phyloP scores from a whole-genome alignment of 2,888 invertebrate genomes.

The Andrena praecox region DNA sequence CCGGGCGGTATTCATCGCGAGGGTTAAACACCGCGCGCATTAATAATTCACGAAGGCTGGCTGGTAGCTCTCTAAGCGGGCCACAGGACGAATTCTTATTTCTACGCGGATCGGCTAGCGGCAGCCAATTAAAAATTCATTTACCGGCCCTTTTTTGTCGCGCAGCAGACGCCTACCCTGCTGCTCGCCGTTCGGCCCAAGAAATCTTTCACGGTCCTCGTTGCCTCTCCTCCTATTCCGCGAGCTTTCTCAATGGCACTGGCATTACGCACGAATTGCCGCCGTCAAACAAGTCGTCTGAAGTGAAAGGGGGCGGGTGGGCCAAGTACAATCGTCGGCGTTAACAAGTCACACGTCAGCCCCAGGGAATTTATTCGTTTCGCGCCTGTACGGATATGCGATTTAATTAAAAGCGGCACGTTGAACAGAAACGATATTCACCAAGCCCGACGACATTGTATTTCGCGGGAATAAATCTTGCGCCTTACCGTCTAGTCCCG shows the following conservation, averaged over 20 bases:
- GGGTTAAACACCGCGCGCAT: conserved; percentile 33
- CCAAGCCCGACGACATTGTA: conserved; percentile 33
- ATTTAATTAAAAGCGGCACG: conserved; percentile 70
- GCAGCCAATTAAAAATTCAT: conserved; percentile 70
- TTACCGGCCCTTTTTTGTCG: conserved; percentile 37
- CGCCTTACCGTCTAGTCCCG: background rate
- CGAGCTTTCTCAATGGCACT: conserved; percentile 5
- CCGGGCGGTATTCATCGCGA: conserved; percentile 27
- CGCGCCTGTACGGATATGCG: conserved; percentile 60
- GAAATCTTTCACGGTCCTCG: conserved; percentile 33
- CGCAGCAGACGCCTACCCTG: background rate
- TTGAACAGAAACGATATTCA: conserved; percentile 61
- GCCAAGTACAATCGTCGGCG: conserved; percentile 54
- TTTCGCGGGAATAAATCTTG: conserved; percentile 64
- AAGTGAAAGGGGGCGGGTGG: conserved; percentile 5
- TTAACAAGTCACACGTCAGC: conserved; percentile 67
- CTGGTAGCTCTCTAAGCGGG: background rate
- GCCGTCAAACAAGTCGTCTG: conserved; percentile 54
- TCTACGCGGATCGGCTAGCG: conserved; percentile 39
- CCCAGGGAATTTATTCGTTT: conserved; percentile 65
- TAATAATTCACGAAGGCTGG: conserved; percentile 40
- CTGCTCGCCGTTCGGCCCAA: background rate
- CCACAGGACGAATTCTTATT: conserved; percentile 1
- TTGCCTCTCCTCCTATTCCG: conserved; percentile 19
- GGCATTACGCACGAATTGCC: conserved; percentile 51